These are phyloP conservation scores for Ia io DNA, from an alignment of 2,113 vertebrate genomes.

Conservation along the genomic window DNA sequence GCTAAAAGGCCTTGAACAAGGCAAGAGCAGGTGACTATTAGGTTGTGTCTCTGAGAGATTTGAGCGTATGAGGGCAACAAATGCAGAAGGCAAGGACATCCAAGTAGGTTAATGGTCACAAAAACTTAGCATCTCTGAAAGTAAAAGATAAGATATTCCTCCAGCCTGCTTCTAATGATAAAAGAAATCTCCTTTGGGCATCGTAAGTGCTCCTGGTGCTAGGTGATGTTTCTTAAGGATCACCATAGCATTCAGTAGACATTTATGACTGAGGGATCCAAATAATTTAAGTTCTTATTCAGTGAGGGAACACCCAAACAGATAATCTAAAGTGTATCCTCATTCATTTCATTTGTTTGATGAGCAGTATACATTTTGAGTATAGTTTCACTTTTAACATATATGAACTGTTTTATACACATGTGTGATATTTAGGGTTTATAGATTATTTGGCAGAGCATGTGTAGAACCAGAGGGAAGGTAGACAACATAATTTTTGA, in stretches of 20 bases:
- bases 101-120: background rate
- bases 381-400: background rate
- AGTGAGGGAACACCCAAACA: background rate
- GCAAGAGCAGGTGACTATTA: background rate
- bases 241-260: background rate
- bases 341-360: background rate
- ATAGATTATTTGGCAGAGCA: background rate
- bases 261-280: background rate
- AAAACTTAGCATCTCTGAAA: background rate
- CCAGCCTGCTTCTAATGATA: background rate
- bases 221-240: background rate
- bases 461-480: background rate
- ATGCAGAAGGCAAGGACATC: accelerated
- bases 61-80: background rate
- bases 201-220: background rate
- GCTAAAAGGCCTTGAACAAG: background rate
- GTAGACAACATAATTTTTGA: background rate
- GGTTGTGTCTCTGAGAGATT: background rate
- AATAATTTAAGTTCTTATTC: background rate
- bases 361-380: background rate
- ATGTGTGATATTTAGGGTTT: background rate
- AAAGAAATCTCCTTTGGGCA: background rate
- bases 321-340: background rate
- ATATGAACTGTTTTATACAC: background rate
- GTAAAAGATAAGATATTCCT: accelerated